These are phyloP conservation scores for Drosophila littoralis DNA, from an alignment of 1,140 invertebrate species.

Conservation along the genomic window DNA sequence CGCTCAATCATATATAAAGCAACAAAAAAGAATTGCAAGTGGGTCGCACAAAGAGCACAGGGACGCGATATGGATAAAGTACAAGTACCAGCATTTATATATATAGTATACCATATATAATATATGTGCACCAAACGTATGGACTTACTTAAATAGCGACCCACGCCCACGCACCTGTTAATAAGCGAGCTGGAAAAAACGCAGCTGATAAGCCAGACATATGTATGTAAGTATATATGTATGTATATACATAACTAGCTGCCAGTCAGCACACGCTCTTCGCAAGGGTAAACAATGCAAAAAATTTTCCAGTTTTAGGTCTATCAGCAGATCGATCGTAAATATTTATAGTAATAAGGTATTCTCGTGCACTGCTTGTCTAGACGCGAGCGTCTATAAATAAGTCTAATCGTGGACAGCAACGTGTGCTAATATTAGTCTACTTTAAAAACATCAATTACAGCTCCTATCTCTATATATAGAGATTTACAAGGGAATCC, in stretches of 20 bases:
- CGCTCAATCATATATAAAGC: constrained; percentile 48
- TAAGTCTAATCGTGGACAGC: constrained; percentile 5
- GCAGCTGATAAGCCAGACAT: constrained; percentile 52
- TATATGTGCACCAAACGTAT: background rate
- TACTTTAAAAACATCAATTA: constrained; percentile 9
- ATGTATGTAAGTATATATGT: background rate
- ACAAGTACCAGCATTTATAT: constrained; percentile 9
- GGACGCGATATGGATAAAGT: constrained; percentile 35
- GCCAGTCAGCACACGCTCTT: constrained; percentile 7
- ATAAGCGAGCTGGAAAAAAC: constrained; percentile 42
- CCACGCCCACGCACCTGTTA: constrained; percentile 42
- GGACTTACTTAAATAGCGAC: background rate
- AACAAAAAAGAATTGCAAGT: constrained; percentile 19
- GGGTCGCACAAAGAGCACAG: constrained; percentile 44
- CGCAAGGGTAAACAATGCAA: constrained; percentile 22
- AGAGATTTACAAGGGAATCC: background rate
- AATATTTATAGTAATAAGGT: constrained; percentile 38
- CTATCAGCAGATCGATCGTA: constrained; percentile 38
- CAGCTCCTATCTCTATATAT: constrained; percentile 16
- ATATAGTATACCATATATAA: background rate
- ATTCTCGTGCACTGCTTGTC: constrained; percentile 13
- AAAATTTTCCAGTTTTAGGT: constrained; percentile 18
- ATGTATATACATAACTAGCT: constrained; percentile 16
- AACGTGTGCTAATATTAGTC: constrained; percentile 28
- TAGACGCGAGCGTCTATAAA: constrained; percentile 31